phyloP scores from a whole-genome alignment of 92 coral and sea anemone species.

The Micromussa lordhowensis region DNA sequence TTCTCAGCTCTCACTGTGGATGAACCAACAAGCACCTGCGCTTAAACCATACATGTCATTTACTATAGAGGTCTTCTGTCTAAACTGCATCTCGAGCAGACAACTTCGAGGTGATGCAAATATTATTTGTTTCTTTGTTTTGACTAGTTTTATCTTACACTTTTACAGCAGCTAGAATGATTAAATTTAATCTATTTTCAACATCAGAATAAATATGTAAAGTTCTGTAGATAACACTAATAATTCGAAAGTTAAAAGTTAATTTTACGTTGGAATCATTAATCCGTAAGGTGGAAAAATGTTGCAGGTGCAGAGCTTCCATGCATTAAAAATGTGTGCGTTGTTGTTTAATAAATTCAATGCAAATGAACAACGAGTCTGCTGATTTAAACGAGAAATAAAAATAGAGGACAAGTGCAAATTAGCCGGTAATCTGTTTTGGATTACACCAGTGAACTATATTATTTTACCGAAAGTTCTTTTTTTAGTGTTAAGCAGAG shows the following conservation, averaged over 20 bases:
- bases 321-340: background rate
- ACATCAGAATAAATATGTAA: background rate
- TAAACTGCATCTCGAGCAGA: background rate
- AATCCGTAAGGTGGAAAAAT: background rate
- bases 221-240: background rate
- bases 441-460: background rate
- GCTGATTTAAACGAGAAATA: background rate
- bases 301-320: background rate
- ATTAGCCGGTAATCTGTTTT: background rate
- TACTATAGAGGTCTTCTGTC: background rate
- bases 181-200: background rate
- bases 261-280: background rate
- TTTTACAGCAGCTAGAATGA: background rate
- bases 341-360: background rate
- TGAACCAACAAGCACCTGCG: background rate
- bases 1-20: background rate
- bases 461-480: background rate
- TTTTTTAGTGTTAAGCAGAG: background rate
- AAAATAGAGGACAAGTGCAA: background rate
- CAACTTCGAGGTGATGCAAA: background rate
- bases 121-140: background rate
- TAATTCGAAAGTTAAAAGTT: background rate
- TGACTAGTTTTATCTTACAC: background rate
- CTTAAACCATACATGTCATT: background rate
- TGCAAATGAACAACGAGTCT: background rate